Evolutionary conservation across 2,113 vertebrate genomes (phyloP).

Genomic region (Phoenicopterus ruber): DNA sequence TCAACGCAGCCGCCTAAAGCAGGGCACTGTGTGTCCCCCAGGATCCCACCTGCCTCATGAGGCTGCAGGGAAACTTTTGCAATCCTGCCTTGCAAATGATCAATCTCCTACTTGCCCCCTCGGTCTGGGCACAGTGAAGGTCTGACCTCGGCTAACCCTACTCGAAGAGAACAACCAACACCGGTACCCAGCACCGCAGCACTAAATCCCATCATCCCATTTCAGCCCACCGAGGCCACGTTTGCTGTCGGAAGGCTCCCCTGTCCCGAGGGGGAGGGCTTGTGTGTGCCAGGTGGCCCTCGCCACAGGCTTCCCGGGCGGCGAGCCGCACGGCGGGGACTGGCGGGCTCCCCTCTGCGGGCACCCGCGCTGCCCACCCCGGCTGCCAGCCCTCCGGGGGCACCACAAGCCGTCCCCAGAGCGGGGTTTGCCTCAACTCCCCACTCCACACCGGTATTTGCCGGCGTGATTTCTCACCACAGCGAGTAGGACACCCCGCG

Average conservation of each 20-base stretch:
- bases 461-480: neutral
- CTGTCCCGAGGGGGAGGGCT: neutral
- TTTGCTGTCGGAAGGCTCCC: neutral
- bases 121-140: neutral
- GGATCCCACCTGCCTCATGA: neutral
- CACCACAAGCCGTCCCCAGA: neutral
- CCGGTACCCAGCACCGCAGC: neutral
- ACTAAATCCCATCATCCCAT: rapidly evolving
- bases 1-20: rapidly evolving
- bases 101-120: neutral
- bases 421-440: too few species aligned
- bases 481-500: neutral
- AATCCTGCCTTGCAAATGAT: neutral
- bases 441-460: neutral
- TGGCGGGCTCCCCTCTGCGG: neutral
- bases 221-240: neutral
- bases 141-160: neutral
- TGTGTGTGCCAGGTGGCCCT: rapidly evolving
- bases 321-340: neutral
- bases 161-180: neutral
- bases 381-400: too few species aligned
- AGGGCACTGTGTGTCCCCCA: rapidly evolving
- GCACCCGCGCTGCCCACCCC: too few species aligned
- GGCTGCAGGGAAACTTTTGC: neutral
- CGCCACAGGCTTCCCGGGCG: neutral